Conservation (phyloP, 2,888 invertebrate species). For the Saturnia japonica region DNA sequence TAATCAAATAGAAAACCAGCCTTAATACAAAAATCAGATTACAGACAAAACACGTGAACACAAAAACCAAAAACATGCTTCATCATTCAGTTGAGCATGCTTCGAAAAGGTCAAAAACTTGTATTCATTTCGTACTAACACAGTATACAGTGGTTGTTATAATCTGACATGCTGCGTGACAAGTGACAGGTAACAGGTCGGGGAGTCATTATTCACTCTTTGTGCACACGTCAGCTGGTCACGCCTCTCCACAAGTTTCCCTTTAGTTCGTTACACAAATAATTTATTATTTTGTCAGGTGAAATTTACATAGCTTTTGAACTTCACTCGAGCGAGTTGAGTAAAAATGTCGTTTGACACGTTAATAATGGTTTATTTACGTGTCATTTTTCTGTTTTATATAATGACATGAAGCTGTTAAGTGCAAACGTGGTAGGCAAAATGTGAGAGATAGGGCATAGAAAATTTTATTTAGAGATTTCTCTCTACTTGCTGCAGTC, state of each 20-base stretch:
- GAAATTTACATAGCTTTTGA: slow-evolving; percentile 25
- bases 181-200: no score
- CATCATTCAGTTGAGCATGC: not conserved
- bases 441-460: no score
- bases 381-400: no score
- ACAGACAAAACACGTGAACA: not conserved
- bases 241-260: slow-evolving; percentile 44
- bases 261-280: slow-evolving; percentile 43
- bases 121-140: not conserved
- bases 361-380: not conserved
- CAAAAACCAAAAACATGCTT: not conserved
- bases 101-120: not conserved
- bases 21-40: not conserved
- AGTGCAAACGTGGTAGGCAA: no score
- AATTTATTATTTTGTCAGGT: slow-evolving; percentile 51
- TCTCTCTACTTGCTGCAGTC: no score
- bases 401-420: no score
- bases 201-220: slow-evolving; percentile 64
- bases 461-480: no score
- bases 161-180: slow-evolving; percentile 9
- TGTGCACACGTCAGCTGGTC: slow-evolving; percentile 53
- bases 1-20: no score
- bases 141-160: not conserved
- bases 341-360: slow-evolving; percentile 1
- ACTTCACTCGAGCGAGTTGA: not conserved